These are phyloP conservation scores for Pandion haliaetus DNA, from an alignment of 2,113 vertebrate genomes.

Conservation along the genomic window DNA sequence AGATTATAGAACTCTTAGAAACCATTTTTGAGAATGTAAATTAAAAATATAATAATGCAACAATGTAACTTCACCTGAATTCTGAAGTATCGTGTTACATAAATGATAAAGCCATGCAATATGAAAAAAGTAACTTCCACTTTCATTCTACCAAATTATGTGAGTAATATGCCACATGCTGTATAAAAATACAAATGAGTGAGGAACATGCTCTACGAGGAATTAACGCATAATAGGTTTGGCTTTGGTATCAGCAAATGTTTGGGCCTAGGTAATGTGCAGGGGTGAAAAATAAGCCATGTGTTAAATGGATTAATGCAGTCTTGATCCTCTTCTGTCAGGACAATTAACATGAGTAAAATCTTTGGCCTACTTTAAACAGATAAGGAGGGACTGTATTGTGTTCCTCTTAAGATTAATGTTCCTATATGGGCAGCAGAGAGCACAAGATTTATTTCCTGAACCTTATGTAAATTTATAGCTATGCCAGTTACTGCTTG, in stretches of 20 bases:
- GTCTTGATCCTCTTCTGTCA: conserved; percentile 64
- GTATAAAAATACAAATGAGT: background rate
- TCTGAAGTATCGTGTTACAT: background rate
- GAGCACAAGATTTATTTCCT: conserved; percentile 69
- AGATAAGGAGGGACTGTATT: conserved; percentile 50
- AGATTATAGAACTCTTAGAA: background rate
- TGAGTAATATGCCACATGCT: background rate
- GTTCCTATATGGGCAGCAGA: conserved; percentile 17
- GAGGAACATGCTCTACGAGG: background rate
- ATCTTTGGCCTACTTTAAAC: conserved; percentile 64
- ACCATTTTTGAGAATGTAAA: background rate
- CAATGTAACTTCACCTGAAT: background rate
- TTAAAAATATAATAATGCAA: background rate
- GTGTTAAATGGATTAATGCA: conserved; percentile 66
- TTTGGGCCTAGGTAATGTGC: background rate
- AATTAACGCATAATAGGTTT: background rate
- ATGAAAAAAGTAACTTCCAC: background rate
- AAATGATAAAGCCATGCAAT: background rate
- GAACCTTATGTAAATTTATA: conserved; percentile 62
- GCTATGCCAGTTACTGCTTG: conserved; percentile 46
- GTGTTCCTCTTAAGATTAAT: conserved; percentile 63
- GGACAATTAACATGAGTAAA: conserved; percentile 71
- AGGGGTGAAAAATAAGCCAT: conserved; percentile 47
- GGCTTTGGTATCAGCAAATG: background rate
- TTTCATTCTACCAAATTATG: background rate